These are phyloP conservation scores for Cerastoderma edule DNA, from an alignment of 2,888 invertebrate genomes.

Conservation along the genomic window DNA sequence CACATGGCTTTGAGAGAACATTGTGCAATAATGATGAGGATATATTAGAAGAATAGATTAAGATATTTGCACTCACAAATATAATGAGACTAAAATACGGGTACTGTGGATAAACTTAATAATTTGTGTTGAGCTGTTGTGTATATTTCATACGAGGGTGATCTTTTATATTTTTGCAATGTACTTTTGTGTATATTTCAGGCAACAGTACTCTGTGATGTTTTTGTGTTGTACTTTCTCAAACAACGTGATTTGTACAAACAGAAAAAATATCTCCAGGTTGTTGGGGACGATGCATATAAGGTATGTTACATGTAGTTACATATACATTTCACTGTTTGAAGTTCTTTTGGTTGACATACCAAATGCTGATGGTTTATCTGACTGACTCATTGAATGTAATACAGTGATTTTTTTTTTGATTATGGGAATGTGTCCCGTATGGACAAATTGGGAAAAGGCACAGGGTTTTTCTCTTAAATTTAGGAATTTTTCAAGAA, in stretches of 20 bases:
- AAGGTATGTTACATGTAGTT: slow-evolving; percentile 63
- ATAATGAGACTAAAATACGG: not conserved
- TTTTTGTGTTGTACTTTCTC: slow-evolving; percentile 83
- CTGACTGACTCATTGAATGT: not conserved
- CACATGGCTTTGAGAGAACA: too few species aligned
- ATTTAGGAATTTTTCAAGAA: too few species aligned
- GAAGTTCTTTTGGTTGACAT: not conserved
- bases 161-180: not conserved
- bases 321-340: not conserved
- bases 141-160: not conserved
- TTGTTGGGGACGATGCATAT: slow-evolving; percentile 85
- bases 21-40: too few species aligned
- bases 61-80: not conserved
- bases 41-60: not conserved
- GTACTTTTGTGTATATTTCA: slow-evolving; percentile 59
- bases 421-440: not conserved
- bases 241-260: slow-evolving; percentile 81
- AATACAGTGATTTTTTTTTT: not conserved
- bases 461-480: not conserved
- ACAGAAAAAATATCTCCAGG: slow-evolving; percentile 86
- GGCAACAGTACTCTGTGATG: slow-evolving; percentile 85
- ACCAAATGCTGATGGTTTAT: not conserved
- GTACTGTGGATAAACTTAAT: not conserved
- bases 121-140: not conserved
- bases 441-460: not conserved